Evolutionary conservation across 2,888 invertebrate species (phyloP).

Genomic region (Lithophane socia): DNA sequence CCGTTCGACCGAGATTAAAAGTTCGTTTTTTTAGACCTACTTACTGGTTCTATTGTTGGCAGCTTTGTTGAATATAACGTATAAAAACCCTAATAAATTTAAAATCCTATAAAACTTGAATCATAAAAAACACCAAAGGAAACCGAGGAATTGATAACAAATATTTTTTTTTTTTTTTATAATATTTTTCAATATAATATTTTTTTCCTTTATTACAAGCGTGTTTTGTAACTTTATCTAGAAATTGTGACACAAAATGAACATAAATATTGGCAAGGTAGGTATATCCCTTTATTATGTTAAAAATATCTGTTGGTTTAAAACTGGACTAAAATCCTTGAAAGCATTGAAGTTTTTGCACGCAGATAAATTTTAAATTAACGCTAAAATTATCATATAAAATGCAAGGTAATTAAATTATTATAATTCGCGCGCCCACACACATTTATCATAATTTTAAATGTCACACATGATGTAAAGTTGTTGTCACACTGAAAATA

Average conservation of each 20-base stretch:
- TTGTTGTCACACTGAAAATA: slow-evolving; percentile 3
- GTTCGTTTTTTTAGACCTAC: not conserved
- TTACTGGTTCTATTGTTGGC: slow-evolving; percentile 12
- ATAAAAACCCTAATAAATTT: not conserved
- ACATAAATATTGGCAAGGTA: not conserved
- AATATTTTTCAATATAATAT: too few relatives aligned
- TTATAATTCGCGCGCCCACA: slow-evolving; percentile 37
- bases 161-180: too few relatives aligned
- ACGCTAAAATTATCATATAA: slow-evolving; percentile 1
- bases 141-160: not conserved
- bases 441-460: slow-evolving; percentile 34
- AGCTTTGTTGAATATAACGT: not conserved
- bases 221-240: not conserved
- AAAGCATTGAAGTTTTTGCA: slow-evolving; percentile 5
- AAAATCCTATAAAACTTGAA: not conserved
- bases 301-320: not conserved
- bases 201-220: not conserved
- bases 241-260: not conserved
- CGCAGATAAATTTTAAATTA: slow-evolving; percentile 5
- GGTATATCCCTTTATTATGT: not conserved
- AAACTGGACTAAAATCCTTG: slow-evolving; percentile 2
- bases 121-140: slow-evolving; percentile 1
- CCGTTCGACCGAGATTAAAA: not conserved
- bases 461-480: slow-evolving; percentile 41
- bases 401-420: slow-evolving; percentile 46